Conservation (phyloP, 2,888 invertebrate species). For the Andrena fulva region DNA sequence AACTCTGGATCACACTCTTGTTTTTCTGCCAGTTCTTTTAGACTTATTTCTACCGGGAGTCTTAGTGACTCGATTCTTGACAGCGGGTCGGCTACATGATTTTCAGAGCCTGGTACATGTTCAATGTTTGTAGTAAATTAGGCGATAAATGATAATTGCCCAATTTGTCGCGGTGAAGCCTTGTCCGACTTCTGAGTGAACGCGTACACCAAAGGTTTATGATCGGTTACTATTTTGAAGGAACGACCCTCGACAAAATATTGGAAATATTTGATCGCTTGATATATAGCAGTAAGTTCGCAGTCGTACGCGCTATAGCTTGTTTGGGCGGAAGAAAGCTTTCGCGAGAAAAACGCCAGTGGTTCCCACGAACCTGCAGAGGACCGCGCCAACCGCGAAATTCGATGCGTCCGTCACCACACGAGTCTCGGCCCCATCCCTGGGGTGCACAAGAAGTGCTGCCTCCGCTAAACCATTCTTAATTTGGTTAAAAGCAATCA, state of each 20-base stretch:
- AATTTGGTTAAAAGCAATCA: no score
- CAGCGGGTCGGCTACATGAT: constrained; percentile 15
- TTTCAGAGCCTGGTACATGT: neutral
- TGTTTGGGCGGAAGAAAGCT: neutral
- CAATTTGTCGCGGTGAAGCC: constrained; percentile 2
- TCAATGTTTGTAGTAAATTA: neutral
- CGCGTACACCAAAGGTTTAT: neutral
- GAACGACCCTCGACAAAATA: neutral
- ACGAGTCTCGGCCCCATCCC: neutral
- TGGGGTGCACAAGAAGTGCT: no score
- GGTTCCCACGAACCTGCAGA: neutral
- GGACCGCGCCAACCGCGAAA: neutral
- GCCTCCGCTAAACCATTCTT: neutral
- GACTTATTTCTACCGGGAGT: neutral
- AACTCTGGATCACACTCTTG: neutral
- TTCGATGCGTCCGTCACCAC: constrained; percentile 14
- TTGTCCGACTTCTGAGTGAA: constrained; percentile 8
- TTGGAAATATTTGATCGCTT: constrained; percentile 4
- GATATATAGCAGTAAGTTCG: constrained; percentile 6
- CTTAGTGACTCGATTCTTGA: constrained; percentile 6
- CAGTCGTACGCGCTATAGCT: constrained; percentile 16
- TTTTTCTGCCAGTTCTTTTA: neutral
- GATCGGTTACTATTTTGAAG: neutral
- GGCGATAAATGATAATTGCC: constrained; percentile 15
- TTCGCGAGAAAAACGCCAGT: constrained; percentile 3